Percentiles rank a stretch among this genome's conserved stretches.
These are phyloP conservation scores for Drosophila colorata DNA, from an alignment of 2,888 invertebrate genomes.

Conservation along the genomic window DNA sequence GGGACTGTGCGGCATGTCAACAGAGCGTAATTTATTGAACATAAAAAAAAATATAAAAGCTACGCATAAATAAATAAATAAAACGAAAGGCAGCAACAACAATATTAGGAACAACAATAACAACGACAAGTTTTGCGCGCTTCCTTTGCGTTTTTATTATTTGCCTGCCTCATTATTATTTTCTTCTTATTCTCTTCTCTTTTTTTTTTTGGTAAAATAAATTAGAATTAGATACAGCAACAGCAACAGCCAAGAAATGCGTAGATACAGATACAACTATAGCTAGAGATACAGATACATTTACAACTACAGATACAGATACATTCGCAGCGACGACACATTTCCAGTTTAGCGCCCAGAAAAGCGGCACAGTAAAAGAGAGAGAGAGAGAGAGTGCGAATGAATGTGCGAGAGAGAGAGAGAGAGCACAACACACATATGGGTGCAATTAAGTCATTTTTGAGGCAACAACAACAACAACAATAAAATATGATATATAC, in stretches of 20 bases:
- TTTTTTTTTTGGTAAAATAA: conserved; percentile 69
- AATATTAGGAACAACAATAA: conserved; percentile 20
- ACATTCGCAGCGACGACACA: conserved; percentile 54
- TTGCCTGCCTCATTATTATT: conserved; percentile 64
- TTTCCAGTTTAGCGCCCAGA: conserved; percentile 67
- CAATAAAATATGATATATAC: conserved; percentile 60
- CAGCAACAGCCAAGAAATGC: conserved; percentile 59
- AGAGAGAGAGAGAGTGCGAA: background rate
- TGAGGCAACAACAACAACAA: conserved; percentile 56
- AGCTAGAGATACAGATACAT: conserved; percentile 19
- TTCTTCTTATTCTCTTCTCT: conserved; percentile 14
- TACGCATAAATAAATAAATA: conserved; percentile 76
- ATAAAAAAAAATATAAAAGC: conserved; percentile 50
- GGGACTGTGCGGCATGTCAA: conserved; percentile 70
- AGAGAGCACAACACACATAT: conserved; percentile 58
- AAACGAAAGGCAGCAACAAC: conserved; percentile 34
- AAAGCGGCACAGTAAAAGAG: conserved; percentile 1
- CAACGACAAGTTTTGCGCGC: conserved; percentile 37
- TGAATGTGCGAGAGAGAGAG: background rate
- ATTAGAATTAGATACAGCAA: conserved; percentile 73
- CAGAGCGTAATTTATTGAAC: conserved; percentile 76
- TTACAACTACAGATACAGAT: conserved; percentile 10
- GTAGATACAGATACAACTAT: conserved; percentile 48
- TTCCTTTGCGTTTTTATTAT: conserved; percentile 37
- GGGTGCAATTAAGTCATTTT: conserved; percentile 80